A percentile compares a stretch with the other conserved stretches of the same genome.
Evolutionary conservation across 1,140 invertebrate species (phyloP).

Genomic region (Agrypnia vestita): DNA sequence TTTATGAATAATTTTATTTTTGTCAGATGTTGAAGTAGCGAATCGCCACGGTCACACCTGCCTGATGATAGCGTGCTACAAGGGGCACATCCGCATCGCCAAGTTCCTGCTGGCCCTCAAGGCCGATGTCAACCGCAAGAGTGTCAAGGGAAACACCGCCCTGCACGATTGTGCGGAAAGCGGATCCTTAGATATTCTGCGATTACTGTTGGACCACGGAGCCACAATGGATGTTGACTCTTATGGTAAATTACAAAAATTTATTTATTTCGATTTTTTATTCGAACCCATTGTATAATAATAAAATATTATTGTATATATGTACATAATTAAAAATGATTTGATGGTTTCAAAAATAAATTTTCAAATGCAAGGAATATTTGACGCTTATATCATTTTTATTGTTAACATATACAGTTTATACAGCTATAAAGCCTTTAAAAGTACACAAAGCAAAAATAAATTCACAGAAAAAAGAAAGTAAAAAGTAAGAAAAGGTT

Average conservation of each 20-base stretch:
- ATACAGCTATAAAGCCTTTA: too few species aligned
- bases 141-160: constrained; percentile 96
- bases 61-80: constrained; percentile 97
- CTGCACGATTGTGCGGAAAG: constrained; percentile 97
- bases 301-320: too few species aligned
- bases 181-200: constrained; percentile 93
- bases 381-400: too few species aligned
- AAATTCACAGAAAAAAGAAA: too few species aligned
- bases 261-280: background rate
- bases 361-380: too few species aligned
- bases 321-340: too few species aligned
- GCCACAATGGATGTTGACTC: constrained; percentile 96
- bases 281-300: too few species aligned
- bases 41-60: constrained; percentile 96
- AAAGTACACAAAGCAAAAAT: too few species aligned
- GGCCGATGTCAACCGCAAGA: constrained; percentile 94
- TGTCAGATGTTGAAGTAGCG: constrained; percentile 88
- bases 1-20: background rate
- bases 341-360: too few species aligned
- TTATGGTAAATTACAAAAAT: constrained; percentile 76
- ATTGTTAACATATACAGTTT: too few species aligned
- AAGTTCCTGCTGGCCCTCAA: constrained; percentile 88
- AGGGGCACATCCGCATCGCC: constrained; percentile 90
- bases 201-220: constrained; percentile 89
- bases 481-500: too few species aligned